Base-by-base conservation (phyloP, 2,888 invertebrate genomes). In the Hirtodrosophila alboralis region DNA sequence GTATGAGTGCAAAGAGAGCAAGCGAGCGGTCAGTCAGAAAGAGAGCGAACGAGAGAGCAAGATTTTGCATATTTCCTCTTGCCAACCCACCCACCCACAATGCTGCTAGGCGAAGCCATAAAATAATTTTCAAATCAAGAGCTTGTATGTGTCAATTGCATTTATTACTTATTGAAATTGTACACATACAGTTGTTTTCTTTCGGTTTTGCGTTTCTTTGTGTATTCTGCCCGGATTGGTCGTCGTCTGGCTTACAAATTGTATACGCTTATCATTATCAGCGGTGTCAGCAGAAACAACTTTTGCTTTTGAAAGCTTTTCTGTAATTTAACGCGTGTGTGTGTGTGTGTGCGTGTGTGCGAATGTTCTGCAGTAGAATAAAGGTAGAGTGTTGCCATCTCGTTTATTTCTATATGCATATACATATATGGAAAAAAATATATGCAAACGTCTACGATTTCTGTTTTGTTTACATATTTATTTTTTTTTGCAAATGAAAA, bases 221-320 rank as follows among this genome's bases (percentile, higher is more conserved):
- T 62, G 30, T 14, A 40, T 41, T 16, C 28, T 38, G 18, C 13
- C 28, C 36, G 18, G 5, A 5, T 18, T 18, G 23, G 12, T 12
- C 10, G 36, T 14, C 18, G 34, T 61, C 12, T 33, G 43, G 9
- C 34, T 65, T 28, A 49, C 48, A 51, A 73, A 23, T 57, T 67
- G 37, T 57, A 30, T 36, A 57, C 48, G 67, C 73, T 70, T 70
- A 70, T 70, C 71, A 68, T 59, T 68, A 71, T 69, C 64, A 64
- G 64, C 69, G 54, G 57, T 60, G 59, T 74, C 75, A 64, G 56
- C 69, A 69, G 36, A 74, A 69, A 74, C 62, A 63, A 68, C 44
- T 68, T 58, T 64, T 64, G 73, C 53, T 66, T 73, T 44, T 59
- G 64, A 56, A 33, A 60, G 59, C 64, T 49, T 64, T 72, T 43